These are phyloP conservation scores for Drosophila vallismaia DNA, from an alignment of 2,888 invertebrate genomes.

Conservation along the genomic window DNA sequence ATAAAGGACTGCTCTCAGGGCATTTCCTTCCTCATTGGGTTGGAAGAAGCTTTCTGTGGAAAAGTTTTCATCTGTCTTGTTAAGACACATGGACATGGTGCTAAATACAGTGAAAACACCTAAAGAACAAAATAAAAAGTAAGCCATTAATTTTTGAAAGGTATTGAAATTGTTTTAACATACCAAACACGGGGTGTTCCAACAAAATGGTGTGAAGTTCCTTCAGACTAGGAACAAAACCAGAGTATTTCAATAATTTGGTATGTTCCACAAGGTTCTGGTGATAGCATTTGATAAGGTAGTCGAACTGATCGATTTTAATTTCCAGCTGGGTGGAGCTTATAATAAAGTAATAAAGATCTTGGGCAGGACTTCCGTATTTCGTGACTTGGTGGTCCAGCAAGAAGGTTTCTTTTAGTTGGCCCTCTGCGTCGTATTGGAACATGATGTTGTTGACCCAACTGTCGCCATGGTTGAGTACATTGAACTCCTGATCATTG, in stretches of 20 bases:
- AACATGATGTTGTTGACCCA: constrained; percentile 81
- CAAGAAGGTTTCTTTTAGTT: constrained; percentile 65
- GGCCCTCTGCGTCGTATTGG: constrained; percentile 60
- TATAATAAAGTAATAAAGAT: constrained; percentile 75
- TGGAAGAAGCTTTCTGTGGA: constrained; percentile 50
- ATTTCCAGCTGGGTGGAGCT: constrained; percentile 76
- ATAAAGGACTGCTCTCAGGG: constrained; percentile 50
- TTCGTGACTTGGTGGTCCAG: constrained; percentile 74
- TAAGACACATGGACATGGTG: constrained; percentile 49
- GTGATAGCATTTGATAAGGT: constrained; percentile 79
- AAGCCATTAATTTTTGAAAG: background rate
- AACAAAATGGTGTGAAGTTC: constrained; percentile 72
- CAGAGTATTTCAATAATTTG: constrained; percentile 66
- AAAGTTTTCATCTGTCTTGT: constrained; percentile 62
- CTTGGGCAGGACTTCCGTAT: constrained; percentile 75
- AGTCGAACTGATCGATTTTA: constrained; percentile 79
- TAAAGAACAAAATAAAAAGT: constrained; percentile 18
- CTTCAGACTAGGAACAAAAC: constrained; percentile 68
- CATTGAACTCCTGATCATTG: constrained; percentile 73
- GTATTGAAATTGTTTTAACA: background rate
- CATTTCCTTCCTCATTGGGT: constrained; percentile 17
- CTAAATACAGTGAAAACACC: constrained; percentile 53
- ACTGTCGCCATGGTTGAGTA: constrained; percentile 77
- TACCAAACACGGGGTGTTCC: constrained; percentile 64
- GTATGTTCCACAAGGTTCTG: constrained; percentile 63